Conservation (phyloP, 2,113 vertebrate species). For the Carassius carassius region DNA sequence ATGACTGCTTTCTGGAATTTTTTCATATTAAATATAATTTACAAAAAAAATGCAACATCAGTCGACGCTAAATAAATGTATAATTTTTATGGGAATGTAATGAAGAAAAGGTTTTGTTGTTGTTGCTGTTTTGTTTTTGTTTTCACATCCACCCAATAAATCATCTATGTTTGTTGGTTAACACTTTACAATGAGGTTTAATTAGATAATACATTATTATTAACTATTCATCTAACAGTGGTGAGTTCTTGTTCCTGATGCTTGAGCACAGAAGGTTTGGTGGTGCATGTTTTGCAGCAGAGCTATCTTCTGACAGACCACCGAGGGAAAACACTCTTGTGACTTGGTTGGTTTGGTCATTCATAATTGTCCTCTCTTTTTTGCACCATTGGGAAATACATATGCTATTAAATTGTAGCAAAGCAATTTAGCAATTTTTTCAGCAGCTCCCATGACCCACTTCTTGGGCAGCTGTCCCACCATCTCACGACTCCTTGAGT, state of each 20-base stretch:
- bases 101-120: no score
- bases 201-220: no score
- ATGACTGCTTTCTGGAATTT: not conserved
- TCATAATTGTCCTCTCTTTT: conserved; percentile 1
- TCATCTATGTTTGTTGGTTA: no score
- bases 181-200: no score
- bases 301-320: not conserved
- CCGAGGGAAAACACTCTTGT: not conserved
- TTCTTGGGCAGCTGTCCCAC: not conserved
- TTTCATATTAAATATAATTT: no score
- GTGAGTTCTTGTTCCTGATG: not conserved
- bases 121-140: no score
- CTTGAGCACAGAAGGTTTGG: not conserved
- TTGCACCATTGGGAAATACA: not conserved
- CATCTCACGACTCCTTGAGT: not conserved
- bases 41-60: no score
- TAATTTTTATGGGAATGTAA: no score
- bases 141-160: no score
- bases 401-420: conserved; percentile 1
- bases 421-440: conserved; percentile 1
- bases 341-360: not conserved
- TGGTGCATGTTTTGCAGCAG: not conserved
- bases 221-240: not conserved
- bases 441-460: not conserved
- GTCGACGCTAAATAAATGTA: no score